phyloP scores from a whole-genome alignment of 92 coral and sea anemone species.

The Zoanthus sociatus region DNA sequence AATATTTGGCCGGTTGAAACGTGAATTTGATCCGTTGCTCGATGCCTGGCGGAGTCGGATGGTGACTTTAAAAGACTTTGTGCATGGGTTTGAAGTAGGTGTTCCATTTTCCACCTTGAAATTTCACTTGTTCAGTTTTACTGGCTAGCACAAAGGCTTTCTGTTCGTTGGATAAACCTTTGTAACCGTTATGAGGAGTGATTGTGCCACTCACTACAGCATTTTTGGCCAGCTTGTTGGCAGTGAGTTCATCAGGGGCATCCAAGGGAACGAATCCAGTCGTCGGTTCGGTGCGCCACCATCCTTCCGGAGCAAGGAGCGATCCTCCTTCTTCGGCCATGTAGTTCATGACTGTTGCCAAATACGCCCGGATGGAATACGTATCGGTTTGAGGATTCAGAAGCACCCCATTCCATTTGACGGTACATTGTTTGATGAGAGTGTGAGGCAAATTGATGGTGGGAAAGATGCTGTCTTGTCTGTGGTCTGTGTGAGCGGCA shows the following conservation, averaged over 20 bases:
- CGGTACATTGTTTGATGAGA: conserved; percentile 14
- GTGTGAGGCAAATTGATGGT: conserved; percentile 39
- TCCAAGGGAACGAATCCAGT: neutral
- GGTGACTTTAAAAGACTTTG: neutral
- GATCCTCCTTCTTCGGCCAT: no score
- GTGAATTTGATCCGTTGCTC: neutral
- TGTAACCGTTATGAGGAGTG: neutral
- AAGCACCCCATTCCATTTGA: neutral
- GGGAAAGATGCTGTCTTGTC: conserved; percentile 2
- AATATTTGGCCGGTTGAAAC: neutral
- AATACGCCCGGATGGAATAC: no score
- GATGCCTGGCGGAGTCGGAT: conserved; percentile 29
- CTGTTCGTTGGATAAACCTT: neutral
- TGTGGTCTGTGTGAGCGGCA: neutral
- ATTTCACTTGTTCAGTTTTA: no score
- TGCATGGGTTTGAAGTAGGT: neutral
- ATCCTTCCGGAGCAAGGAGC: no score
- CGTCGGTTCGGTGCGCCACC: no score
- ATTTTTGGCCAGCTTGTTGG: neutral
- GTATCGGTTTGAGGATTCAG: no score
- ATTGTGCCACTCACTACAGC: neutral
- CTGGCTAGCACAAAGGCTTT: no score
- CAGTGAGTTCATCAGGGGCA: neutral
- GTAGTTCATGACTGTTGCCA: no score
- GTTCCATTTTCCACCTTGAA: no score